Evolutionary conservation across 2,797 vertebrate genomes (phyloP).

Genomic region (Mormyrops attenuatus): DNA sequence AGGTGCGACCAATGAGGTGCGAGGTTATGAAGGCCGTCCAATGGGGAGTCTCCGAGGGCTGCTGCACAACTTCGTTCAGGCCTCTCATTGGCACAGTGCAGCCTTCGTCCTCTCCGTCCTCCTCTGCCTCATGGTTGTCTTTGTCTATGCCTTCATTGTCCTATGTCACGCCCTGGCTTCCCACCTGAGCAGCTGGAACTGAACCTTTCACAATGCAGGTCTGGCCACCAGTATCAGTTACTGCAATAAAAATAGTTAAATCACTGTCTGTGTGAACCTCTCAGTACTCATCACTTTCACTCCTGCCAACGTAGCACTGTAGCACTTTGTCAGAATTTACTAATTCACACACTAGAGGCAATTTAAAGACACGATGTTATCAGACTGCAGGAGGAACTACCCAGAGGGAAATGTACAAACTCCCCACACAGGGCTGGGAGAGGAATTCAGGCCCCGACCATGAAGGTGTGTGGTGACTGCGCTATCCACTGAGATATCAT

Average conservation of each 20-base stretch:
- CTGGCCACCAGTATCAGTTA: conserved; percentile 28
- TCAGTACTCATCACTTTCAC: background rate
- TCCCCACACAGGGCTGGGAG: background rate
- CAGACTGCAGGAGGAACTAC: background rate
- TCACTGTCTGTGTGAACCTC: background rate
- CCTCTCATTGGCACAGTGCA: conserved; percentile 74
- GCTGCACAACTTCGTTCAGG: conserved; percentile 48
- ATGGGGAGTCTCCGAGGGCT: conserved; percentile 46
- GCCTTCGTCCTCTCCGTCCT: conserved; percentile 83
- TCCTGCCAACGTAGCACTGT: background rate
- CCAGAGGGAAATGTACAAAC: background rate
- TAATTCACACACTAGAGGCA: background rate
- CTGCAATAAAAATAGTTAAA: background rate
- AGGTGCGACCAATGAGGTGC: conserved; percentile 74
- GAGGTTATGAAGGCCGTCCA: conserved; percentile 48
- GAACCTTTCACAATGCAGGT: conserved; percentile 64
- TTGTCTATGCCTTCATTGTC: conserved; percentile 89
- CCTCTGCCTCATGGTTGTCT: conserved; percentile 77
- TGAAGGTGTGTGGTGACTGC: background rate
- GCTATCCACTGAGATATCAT: background rate
- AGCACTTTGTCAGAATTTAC: background rate
- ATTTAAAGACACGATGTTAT: background rate
- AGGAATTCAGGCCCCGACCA: background rate
- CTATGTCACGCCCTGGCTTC: conserved; percentile 80
- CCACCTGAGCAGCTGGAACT: conserved; percentile 67